phyloP scores from a whole-genome alignment of 2,797 vertebrate species.

The Odontamblyopus lacepedii region DNA sequence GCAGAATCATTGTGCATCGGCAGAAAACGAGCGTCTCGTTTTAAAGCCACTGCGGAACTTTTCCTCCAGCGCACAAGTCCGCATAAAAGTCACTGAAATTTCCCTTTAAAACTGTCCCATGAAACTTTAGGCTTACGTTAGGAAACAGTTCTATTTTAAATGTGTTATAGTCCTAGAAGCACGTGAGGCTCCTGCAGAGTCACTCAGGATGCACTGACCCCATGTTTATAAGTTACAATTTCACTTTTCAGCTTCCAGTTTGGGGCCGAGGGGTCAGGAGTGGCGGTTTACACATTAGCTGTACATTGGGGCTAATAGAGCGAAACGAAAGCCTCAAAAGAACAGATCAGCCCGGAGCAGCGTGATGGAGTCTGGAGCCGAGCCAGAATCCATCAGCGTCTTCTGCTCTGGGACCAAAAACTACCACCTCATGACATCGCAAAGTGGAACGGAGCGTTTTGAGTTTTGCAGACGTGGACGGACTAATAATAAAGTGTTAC shows the following conservation, averaged over 20 bases:
- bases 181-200: background rate
- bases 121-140: background rate
- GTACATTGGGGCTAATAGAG: background rate
- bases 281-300: conserved; percentile 16
- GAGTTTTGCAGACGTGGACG: too few species aligned
- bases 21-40: conserved; percentile 21
- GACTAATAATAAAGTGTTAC: too few species aligned
- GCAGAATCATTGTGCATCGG: conserved; percentile 45
- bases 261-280: background rate
- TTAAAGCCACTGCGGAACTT: background rate
- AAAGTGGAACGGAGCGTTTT: too few species aligned
- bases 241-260: background rate
- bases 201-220: background rate
- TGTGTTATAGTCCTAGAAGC: background rate
- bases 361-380: background rate
- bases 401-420: too few species aligned
- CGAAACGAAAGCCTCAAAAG: background rate
- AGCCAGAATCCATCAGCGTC: too few species aligned
- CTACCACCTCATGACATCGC: too few species aligned
- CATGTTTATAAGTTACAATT: conserved; percentile 35
- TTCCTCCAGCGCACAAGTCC: background rate
- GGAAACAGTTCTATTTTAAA: too few species aligned
- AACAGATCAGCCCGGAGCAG: background rate
- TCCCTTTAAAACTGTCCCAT: background rate
- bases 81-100: background rate